Evolutionary conservation across 1,140 invertebrate genomes (phyloP).

Genomic region (Palaemon carinicauda): DNA sequence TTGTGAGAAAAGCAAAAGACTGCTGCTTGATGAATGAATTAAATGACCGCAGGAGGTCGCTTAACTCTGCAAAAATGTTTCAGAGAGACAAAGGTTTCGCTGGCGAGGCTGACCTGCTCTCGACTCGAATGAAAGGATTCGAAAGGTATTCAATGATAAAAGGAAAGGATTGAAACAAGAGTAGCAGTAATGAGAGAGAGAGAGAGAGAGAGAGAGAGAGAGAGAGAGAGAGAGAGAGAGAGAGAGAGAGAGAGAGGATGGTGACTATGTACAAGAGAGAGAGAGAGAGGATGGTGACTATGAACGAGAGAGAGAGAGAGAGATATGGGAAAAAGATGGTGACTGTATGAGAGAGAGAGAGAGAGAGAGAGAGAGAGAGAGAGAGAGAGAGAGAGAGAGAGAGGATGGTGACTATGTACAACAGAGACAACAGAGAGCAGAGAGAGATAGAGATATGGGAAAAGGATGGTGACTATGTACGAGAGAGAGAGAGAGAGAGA

Average conservation of each 20-base stretch:
- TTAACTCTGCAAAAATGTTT: no score
- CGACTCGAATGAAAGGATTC: no score
- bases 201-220: not conserved
- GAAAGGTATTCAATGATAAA: no score
- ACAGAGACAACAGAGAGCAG: not conserved
- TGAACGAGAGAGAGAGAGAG: no score
- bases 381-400: not conserved
- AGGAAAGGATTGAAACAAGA: not conserved
- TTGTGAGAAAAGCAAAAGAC: no score
- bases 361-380: not conserved
- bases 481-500: not conserved
- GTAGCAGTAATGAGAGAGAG: not conserved
- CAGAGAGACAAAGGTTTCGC: no score
- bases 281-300: not conserved
- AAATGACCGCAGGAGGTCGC: no score
- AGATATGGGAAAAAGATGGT: not conserved
- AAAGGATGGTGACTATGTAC: not conserved
- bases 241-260: not conserved
- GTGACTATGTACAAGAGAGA: not conserved
- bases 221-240: not conserved
- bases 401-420: not conserved
- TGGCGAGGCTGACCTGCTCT: no score
- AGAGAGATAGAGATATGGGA: not conserved
- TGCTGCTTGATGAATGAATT: no score
- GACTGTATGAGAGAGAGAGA: not conserved